Percentiles rank a stretch among this genome's conserved stretches.
phyloP scores from a whole-genome alignment of 1,140 invertebrate species.

The Melanaphis sacchari region DNA sequence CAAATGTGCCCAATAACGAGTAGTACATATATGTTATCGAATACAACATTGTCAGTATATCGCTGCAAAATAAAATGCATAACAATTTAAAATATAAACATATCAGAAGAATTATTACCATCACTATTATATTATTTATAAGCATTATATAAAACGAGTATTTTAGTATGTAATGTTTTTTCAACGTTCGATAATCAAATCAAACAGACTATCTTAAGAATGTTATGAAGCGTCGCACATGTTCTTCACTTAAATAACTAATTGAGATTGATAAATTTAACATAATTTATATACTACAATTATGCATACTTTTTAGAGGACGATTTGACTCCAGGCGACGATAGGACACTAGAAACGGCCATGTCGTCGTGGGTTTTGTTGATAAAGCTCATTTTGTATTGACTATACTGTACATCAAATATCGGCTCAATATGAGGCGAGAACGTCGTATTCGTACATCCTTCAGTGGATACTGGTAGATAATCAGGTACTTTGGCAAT shows the following conservation, averaged over 20 bases:
- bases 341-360: not conserved
- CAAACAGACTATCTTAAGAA: not conserved
- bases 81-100: constrained; percentile 19
- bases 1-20: constrained; percentile 72
- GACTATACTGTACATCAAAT: constrained; percentile 1
- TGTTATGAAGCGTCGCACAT: not conserved
- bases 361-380: not conserved
- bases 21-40: constrained; percentile 81
- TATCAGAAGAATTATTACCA: not conserved
- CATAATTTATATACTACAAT: not conserved
- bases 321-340: not conserved
- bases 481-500: constrained; percentile 65
- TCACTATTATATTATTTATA: not conserved
- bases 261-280: not conserved
- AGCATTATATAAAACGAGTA: too few species aligned
- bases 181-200: not conserved
- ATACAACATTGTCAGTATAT: constrained; percentile 69
- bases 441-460: constrained; percentile 73
- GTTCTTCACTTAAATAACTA: not conserved
- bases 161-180: not conserved
- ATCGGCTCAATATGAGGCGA: constrained; percentile 65
- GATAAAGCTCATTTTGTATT: not conserved
- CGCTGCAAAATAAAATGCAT: constrained; percentile 64
- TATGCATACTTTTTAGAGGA: not conserved
- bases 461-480: constrained; percentile 69